Conservation (phyloP, 2,888 invertebrate species). For the Lamproptera curius region DNA sequence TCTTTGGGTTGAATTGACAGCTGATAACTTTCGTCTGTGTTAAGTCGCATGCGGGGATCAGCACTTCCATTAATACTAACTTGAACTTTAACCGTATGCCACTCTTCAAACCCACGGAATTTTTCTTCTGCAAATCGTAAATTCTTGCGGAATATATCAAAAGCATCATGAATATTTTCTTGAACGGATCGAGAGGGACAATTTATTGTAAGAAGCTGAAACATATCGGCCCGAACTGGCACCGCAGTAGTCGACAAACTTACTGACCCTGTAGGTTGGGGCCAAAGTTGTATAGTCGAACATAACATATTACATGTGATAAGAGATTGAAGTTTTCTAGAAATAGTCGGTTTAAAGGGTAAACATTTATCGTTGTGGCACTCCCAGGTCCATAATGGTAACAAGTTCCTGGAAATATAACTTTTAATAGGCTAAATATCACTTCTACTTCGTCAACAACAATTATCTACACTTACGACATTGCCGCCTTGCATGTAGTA, state of each 20-base stretch:
- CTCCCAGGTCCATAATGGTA: constrained; percentile 85
- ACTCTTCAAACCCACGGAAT: constrained; percentile 43
- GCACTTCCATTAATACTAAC: constrained; percentile 65
- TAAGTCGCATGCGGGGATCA: constrained; percentile 77
- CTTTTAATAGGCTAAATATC: neutral
- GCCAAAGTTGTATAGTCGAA: constrained; percentile 84
- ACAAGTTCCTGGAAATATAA: constrained; percentile 45
- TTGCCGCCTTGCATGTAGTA: constrained; percentile 7
- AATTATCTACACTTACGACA: too few species aligned
- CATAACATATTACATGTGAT: constrained; percentile 87
- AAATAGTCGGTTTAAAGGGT: constrained; percentile 51
- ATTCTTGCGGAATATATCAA: constrained; percentile 64
- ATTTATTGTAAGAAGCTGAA: constrained; percentile 58
- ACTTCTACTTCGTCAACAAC: too few species aligned
- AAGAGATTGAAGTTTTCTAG: constrained; percentile 71
- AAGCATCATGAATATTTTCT: constrained; percentile 60
- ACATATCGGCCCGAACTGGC: constrained; percentile 75
- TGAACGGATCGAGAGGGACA: constrained; percentile 46
- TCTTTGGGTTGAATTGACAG: constrained; percentile 73
- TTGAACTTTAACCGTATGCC: constrained; percentile 59
- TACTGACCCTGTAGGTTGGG: constrained; percentile 83
- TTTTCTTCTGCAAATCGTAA: constrained; percentile 57
- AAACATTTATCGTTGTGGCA: constrained; percentile 83
- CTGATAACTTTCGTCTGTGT: constrained; percentile 85
- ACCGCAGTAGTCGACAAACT: constrained; percentile 80